Evolutionary conservation across 1,140 invertebrate genomes (phyloP).

Genomic region (Leguminivora glycinivorella): DNA sequence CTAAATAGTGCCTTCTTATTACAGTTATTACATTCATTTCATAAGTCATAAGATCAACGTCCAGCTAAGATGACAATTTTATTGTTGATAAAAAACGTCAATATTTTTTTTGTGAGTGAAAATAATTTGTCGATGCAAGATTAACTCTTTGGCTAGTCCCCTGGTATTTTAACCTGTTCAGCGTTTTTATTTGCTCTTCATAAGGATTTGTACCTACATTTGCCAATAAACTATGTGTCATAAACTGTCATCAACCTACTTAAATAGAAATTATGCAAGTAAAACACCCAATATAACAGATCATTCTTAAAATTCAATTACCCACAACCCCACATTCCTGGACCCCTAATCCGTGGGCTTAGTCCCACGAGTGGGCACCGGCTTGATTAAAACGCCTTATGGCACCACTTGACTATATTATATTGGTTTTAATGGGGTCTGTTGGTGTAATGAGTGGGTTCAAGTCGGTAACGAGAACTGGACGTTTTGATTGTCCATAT

Average conservation of each 20-base stretch:
- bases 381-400: conserved; percentile 55
- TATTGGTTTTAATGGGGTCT: conserved; percentile 22
- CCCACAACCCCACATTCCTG: conserved; percentile 25
- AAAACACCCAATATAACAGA: not conserved
- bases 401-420: conserved; percentile 38
- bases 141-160: too few relatives aligned
- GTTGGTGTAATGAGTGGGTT: not conserved
- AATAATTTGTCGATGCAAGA: too few relatives aligned
- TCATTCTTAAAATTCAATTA: conserved; percentile 28
- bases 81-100: too few relatives aligned
- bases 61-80: too few relatives aligned
- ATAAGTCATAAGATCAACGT: too few relatives aligned
- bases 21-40: too few relatives aligned
- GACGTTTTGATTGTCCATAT: not conserved
- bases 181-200: too few relatives aligned
- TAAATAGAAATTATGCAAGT: not conserved
- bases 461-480: not conserved
- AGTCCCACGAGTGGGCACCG: conserved; percentile 35
- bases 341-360: conserved; percentile 6
- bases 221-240: too few relatives aligned
- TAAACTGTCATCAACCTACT: not conserved
- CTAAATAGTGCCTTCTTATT: too few relatives aligned
- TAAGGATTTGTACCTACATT: too few relatives aligned
- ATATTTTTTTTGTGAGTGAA: too few relatives aligned
- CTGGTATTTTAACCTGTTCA: too few relatives aligned